These are phyloP conservation scores for Nemotelus nigrinus DNA, from an alignment of 2,888 invertebrate genomes.

Conservation along the genomic window DNA sequence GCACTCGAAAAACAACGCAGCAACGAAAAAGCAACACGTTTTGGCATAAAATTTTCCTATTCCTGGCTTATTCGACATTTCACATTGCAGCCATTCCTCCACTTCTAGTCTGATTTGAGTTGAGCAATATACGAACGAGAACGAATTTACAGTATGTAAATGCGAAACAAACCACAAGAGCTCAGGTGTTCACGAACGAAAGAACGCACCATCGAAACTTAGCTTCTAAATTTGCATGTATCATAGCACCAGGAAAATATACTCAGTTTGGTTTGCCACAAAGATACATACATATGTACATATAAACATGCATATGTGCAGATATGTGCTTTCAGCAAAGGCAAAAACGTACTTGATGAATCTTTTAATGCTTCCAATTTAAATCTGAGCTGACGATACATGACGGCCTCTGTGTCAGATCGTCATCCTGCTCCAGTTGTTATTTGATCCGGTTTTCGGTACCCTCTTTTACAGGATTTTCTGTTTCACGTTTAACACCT, in stretches of 20 bases:
- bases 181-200: conserved; percentile 24
- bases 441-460: conserved; percentile 19
- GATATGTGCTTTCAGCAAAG: neutral
- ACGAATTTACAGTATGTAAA: conserved; percentile 11
- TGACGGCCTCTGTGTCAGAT: neutral
- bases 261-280: neutral
- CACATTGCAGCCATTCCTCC: neutral
- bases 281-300: neutral
- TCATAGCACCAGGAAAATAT: conserved; percentile 36
- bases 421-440: neutral
- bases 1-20: neutral
- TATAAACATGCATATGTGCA: neutral
- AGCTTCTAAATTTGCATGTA: conserved; percentile 36
- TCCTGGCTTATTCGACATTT: neutral
- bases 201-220: neutral
- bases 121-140: neutral
- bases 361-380: conserved; percentile 25
- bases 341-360: conserved; percentile 37
- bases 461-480: conserved; percentile 8
- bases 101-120: neutral
- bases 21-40: neutral
- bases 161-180: conserved; percentile 20
- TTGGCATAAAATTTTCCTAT: neutral
- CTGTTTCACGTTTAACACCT: conserved; percentile 40
- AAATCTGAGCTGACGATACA: neutral